A percentile compares a stretch with the other conserved stretches of the same genome.
phyloP scores from a whole-genome alignment of 2,797 vertebrate genomes.

The Chaenodraco wilsoni region DNA sequence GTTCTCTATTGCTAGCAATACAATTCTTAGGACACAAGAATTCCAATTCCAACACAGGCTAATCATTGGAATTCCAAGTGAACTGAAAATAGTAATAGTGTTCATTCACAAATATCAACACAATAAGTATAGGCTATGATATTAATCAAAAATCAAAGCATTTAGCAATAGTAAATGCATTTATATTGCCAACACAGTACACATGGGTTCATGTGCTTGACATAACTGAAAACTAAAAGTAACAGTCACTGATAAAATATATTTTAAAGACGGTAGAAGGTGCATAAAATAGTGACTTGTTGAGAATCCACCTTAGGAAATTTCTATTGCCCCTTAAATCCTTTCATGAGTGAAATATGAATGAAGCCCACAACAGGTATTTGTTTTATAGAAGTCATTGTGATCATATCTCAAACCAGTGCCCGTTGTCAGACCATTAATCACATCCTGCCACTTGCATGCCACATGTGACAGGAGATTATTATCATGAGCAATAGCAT shows the following conservation, averaged over 20 bases:
- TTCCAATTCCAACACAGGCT: neutral
- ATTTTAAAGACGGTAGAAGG: neutral
- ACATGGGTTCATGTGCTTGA: neutral
- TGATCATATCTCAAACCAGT: conserved; percentile 20
- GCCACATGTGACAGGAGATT: conserved; percentile 27
- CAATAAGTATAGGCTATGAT: neutral
- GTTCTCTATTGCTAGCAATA: conserved; percentile 12
- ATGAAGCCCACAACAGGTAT: neutral
- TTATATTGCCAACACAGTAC: neutral
- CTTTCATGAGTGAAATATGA: neutral
- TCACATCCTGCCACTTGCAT: conserved; percentile 35
- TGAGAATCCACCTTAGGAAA: neutral
- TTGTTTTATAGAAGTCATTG: conserved; percentile 22
- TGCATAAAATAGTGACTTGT: neutral
- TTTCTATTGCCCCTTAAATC: neutral
- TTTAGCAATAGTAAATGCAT: neutral
- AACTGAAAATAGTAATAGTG: neutral
- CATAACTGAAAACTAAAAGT: neutral
- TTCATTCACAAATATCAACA: conserved; percentile 6
- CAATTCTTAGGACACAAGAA: conserved; percentile 10
- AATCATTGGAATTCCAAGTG: neutral
- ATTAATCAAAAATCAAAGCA: neutral
- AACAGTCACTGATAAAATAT: neutral
- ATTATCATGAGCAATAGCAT: conserved; percentile 12
- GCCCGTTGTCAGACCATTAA: conserved; percentile 30